These are phyloP conservation scores for Onchidella celtica DNA, from an alignment of 2,888 invertebrate genomes.

Conservation along the genomic window DNA sequence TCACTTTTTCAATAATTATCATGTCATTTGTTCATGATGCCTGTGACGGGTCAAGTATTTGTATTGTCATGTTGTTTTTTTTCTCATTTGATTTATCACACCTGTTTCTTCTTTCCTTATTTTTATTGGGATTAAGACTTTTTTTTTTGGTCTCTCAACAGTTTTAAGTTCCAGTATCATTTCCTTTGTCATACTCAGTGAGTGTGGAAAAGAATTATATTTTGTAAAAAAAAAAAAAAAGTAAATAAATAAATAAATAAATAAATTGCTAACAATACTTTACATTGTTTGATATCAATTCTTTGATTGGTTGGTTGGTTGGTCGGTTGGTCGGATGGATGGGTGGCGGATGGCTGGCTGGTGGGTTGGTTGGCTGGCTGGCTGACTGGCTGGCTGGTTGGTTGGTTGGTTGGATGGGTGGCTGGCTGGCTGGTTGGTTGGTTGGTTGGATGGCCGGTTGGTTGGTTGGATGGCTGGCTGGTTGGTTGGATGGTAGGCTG, in stretches of 20 bases:
- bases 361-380: neutral
- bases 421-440: neutral
- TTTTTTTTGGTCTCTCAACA: no score
- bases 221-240: slow-evolving; percentile 13
- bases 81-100: no score
- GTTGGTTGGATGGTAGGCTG: no score
- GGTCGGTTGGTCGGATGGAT: neutral
- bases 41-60: no score
- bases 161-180: no score
- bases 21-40: no score
- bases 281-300: neutral
- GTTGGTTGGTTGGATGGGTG: neutral
- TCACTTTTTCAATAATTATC: no score
- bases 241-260: neutral
- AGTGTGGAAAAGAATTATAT: slow-evolving; percentile 3
- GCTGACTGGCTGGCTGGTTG: neutral
- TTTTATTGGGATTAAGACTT: no score
- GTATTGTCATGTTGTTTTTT: no score
- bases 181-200: slow-evolving; percentile 15
- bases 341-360: neutral
- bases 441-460: neutral
- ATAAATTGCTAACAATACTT: neutral
- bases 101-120: no score
- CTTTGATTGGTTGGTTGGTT: neutral
- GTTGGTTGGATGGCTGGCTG: neutral